Evolutionary conservation across 2,888 invertebrate genomes (phyloP), one percentile per base, ranked within the genome.

Genomic region (Conops quadrifasciatus): DNA sequence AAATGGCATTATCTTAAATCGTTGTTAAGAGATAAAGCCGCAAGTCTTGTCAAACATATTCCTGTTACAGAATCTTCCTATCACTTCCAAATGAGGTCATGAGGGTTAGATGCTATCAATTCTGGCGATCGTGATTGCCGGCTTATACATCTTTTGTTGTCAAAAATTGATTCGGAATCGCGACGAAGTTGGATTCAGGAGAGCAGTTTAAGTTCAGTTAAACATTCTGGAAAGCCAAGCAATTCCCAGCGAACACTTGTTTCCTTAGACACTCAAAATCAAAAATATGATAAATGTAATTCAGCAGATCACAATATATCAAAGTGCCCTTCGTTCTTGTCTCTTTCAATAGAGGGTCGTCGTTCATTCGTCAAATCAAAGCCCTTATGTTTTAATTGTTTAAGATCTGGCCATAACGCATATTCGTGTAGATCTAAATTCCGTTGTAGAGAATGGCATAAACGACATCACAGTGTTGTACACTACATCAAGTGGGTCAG

Each of bases 1-100:
- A 75, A 74, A 28, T 72, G 75, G 13, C 60, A 75, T 53, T 72
- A 74, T 58, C 28, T 74, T 9, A 76, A 73, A 60, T 72, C 72
- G 1, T 66, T 75, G 19, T 51, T 74, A 24, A 1, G 69, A 71
- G 45, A n/a, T n/a, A n/a, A n/a, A 70, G 63, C 2, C 66, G 76
- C 11, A 74, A 70, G 16, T 71, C 73, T 62, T 53, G 70, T 0
- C 71, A 65, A 69, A 45, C 64, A 74, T 9, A 72, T 75, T n/a
- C 21, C 70, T 0, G 70, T 70, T 19, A 75, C 74, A 51, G 71
- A 73, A 45, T 68, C 0, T 75, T 75, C 11, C 53, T 72, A 26
- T 43, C 67, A n/a, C 36, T 71, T 15, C 70, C 73, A 9, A 75
- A 72, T 62, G 72, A 75, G 63, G 66, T 72, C 4, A 67, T 75